phyloP scores from a whole-genome alignment of 2,888 invertebrate species.

The Fragum fragum region DNA sequence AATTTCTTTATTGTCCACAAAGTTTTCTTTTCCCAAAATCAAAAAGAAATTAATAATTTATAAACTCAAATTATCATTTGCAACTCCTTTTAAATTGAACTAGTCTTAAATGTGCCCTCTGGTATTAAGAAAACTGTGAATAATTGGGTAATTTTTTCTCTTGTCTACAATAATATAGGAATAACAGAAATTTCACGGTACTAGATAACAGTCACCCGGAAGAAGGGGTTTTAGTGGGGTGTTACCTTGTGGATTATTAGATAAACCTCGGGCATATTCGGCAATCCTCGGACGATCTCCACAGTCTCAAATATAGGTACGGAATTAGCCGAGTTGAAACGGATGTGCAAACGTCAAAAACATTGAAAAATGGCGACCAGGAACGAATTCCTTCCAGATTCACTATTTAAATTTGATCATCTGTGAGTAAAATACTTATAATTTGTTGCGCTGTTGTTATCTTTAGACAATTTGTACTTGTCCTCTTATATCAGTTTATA shows the following conservation, averaged over 20 bases:
- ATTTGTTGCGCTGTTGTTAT: neutral
- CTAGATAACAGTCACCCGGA: neutral
- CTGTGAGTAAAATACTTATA: conserved; percentile 70
- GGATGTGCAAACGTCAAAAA: conserved; percentile 3
- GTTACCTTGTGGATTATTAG: neutral
- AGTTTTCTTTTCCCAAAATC: too few relatives aligned
- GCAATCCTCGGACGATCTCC: too few relatives aligned
- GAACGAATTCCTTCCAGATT: conserved; percentile 68
- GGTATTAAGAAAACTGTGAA: neutral
- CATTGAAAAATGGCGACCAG: conserved; percentile 61
- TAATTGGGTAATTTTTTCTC: neutral
- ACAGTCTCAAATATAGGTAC: neutral
- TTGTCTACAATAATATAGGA: neutral
- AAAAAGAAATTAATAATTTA: too few relatives aligned
- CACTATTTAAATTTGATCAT: conserved; percentile 76
- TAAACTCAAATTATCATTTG: too few relatives aligned
- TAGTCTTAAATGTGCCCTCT: too few relatives aligned
- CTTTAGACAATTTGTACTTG: too few relatives aligned
- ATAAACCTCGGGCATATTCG: neutral
- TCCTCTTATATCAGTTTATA: too few relatives aligned
- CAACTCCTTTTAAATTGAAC: too few relatives aligned
- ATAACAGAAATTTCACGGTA: neutral
- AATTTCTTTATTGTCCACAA: too few relatives aligned
- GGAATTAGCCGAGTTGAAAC: neutral
- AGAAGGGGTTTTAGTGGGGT: neutral